Evolutionary conservation across 1,140 invertebrate species (phyloP).

Genomic region (Anthonomus grandis): DNA sequence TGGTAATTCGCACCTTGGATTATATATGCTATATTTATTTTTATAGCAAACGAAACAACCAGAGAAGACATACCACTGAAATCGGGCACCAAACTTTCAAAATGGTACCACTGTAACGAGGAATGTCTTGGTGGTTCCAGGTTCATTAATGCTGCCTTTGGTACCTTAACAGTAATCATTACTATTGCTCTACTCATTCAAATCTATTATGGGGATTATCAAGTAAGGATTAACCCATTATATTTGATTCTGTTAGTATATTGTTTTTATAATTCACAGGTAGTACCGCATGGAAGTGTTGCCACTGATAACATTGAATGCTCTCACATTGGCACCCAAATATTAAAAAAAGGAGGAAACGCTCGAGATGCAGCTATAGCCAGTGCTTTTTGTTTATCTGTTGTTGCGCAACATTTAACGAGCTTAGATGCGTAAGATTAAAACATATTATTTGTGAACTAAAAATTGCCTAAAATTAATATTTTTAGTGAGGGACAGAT

Average conservation of each 20-base stretch:
- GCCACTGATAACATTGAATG: slow-evolving; percentile 68
- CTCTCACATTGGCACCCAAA: slow-evolving; percentile 65
- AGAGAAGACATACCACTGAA: slow-evolving; percentile 57
- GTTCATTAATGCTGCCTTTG: slow-evolving; percentile 52
- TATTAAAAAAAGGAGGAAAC: slow-evolving; percentile 64
- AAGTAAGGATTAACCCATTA: slow-evolving; percentile 51
- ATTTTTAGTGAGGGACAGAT: slow-evolving; percentile 65
- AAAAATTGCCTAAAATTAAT: slow-evolving; percentile 1
- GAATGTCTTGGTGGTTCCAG: slow-evolving; percentile 48
- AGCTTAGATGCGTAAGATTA: slow-evolving; percentile 65
- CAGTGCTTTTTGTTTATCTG: slow-evolving; percentile 63
- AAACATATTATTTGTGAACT: neutral
- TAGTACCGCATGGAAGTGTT: slow-evolving; percentile 70
- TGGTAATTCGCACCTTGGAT: no score
- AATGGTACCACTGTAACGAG: slow-evolving; percentile 36
- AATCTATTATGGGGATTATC: slow-evolving; percentile 64
- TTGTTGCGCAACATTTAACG: slow-evolving; percentile 65
- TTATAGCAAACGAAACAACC: slow-evolving; percentile 35
- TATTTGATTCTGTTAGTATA: no score
- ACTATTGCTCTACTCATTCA: slow-evolving; percentile 65
- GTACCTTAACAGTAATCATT: slow-evolving; percentile 58
- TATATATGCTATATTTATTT: no score
- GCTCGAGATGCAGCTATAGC: slow-evolving; percentile 68
- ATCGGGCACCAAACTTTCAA: slow-evolving; percentile 32
- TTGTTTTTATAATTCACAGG: slow-evolving; percentile 49